A percentile compares a stretch with the other conserved stretches of the same genome.
Evolutionary conservation across 2,797 vertebrate species (phyloP).

Genomic region (Lutjanus argentimaculatus): DNA sequence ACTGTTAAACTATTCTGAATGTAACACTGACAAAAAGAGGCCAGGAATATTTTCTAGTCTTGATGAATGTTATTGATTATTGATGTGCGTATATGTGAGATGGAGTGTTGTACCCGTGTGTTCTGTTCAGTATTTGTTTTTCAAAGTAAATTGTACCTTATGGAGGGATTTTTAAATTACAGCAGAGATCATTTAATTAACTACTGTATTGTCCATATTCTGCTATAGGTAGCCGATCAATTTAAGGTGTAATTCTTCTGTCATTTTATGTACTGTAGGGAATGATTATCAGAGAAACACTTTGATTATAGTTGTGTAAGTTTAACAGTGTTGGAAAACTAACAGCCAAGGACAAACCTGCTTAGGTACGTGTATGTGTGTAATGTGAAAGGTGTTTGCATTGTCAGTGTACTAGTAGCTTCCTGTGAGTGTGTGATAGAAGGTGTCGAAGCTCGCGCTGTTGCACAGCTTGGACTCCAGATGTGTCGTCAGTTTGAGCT

Average conservation of each 20-base stretch:
- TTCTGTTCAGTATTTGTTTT: conserved; percentile 53
- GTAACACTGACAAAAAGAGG: conserved; percentile 67
- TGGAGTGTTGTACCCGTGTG: conserved; percentile 62
- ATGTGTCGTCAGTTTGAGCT: conserved; percentile 55
- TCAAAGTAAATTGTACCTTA: conserved; percentile 20
- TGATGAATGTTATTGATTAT: conserved; percentile 74
- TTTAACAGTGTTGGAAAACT: conserved; percentile 39
- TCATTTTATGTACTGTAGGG: conserved; percentile 39
- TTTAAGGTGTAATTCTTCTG: conserved; percentile 27
- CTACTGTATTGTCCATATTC: conserved; percentile 25
- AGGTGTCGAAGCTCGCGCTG: conserved; percentile 36
- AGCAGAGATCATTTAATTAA: not conserved
- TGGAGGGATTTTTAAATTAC: conserved; percentile 18
- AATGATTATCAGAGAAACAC: conserved; percentile 29
- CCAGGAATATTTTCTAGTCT: conserved; percentile 60
- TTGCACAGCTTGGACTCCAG: conserved; percentile 37
- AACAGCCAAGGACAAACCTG: conserved; percentile 62
- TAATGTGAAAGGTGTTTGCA: conserved; percentile 61
- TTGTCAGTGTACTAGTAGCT: conserved; percentile 55
- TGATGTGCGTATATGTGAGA: conserved; percentile 58
- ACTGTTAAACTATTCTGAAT: conserved; percentile 82
- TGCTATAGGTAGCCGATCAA: not conserved
- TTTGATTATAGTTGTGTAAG: conserved; percentile 31
- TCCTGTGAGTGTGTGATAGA: conserved; percentile 53
- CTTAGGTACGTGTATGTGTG: conserved; percentile 25